These are phyloP conservation scores for Phyllotis vaccarum DNA, from an alignment of 2,797 vertebrate genomes.

Conservation along the genomic window DNA sequence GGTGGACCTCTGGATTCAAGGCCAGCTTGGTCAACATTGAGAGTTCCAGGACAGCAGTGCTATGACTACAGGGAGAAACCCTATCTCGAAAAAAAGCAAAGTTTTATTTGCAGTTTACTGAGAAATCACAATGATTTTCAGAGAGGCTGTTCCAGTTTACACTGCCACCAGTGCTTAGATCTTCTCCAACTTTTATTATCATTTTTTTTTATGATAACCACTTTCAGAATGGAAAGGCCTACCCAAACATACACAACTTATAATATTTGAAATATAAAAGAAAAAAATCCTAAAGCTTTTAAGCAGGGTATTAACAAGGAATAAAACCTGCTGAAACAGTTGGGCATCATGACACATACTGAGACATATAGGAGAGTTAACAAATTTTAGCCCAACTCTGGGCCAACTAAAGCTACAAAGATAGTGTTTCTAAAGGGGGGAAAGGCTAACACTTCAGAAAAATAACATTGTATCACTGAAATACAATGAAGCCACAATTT, in stretches of 20 bases:
- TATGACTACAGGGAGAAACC: background rate
- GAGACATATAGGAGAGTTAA: too few species aligned
- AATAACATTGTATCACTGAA: background rate
- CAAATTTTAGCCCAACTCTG: background rate
- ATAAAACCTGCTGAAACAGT: background rate
- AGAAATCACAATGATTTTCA: background rate
- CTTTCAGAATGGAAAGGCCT: conserved; percentile 4
- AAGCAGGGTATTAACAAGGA: background rate
- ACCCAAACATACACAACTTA: background rate
- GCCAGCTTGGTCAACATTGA: background rate
- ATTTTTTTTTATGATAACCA: background rate
- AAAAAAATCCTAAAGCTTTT: background rate
- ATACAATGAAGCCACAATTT: conserved; percentile 24
- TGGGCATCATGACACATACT: background rate
- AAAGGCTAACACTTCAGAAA: conserved; percentile 24
- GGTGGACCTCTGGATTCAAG: background rate
- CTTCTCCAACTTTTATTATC: background rate
- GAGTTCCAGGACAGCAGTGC: background rate
- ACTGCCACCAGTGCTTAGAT: background rate
- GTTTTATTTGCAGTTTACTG: background rate
- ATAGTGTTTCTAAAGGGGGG: background rate
- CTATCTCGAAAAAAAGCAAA: background rate
- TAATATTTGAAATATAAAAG: conserved; percentile 26
- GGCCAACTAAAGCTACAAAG: background rate
- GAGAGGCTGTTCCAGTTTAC: background rate